phyloP scores from a whole-genome alignment of 2,888 invertebrate genomes.

The Hemistola chrysoprasaria region DNA sequence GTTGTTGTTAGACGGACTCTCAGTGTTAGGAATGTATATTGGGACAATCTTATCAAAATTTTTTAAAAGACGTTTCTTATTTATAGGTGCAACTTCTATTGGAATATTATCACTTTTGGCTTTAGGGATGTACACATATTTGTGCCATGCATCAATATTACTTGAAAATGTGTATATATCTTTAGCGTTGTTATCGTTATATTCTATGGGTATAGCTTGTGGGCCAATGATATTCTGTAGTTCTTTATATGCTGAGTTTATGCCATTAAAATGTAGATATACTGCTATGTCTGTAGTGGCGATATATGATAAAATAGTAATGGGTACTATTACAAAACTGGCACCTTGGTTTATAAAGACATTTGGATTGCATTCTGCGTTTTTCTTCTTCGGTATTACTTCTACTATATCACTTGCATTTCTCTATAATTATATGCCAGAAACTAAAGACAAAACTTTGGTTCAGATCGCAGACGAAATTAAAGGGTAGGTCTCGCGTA shows the following conservation, averaged over 20 bases:
- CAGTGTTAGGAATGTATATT: constrained; percentile 43
- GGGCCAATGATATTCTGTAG: constrained; percentile 39
- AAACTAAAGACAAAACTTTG: no score
- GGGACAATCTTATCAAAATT: constrained; percentile 36
- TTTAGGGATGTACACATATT: constrained; percentile 38
- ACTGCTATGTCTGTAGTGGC: constrained; percentile 29
- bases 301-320: constrained; percentile 11
- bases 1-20: constrained; percentile 50
- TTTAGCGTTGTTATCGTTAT: constrained; percentile 31
- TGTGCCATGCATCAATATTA: constrained; percentile 29
- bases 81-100: constrained; percentile 32
- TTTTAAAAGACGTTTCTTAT: constrained; percentile 35
- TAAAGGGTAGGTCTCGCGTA: no score
- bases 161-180: constrained; percentile 35
- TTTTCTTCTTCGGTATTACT: constrained; percentile 34
- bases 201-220: constrained; percentile 39
- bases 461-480: constrained; percentile 46
- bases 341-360: constrained; percentile 36
- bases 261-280: constrained; percentile 37
- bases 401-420: constrained; percentile 19
- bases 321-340: constrained; percentile 31
- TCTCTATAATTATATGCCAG: constrained; percentile 44
- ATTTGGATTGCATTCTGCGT: constrained; percentile 37
- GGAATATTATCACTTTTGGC: constrained; percentile 32
- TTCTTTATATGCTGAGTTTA: constrained; percentile 38